phyloP scores from a whole-genome alignment of 2,888 invertebrate genomes.

The Carcina quercana region DNA sequence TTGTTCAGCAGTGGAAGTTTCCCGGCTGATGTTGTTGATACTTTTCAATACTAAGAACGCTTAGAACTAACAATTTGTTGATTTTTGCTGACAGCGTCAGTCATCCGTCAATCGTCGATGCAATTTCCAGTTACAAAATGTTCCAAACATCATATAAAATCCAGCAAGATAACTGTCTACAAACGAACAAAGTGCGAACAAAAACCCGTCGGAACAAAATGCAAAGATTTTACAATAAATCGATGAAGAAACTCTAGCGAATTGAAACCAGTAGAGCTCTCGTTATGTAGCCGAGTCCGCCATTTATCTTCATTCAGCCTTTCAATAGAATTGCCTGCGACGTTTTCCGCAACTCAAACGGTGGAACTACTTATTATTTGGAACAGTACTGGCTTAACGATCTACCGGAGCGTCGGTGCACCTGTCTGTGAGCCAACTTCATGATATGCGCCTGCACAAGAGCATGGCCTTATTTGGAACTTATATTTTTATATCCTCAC shows the following conservation, averaged over 20 bases:
- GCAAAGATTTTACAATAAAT: slow-evolving; percentile 39
- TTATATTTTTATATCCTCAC: too few relatives aligned
- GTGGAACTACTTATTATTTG: slow-evolving; percentile 68
- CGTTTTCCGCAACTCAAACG: slow-evolving; percentile 66
- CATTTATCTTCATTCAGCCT: slow-evolving; percentile 71
- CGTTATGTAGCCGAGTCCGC: slow-evolving; percentile 61
- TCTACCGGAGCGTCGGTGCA: slow-evolving; percentile 48
- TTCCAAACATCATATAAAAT: too few relatives aligned
- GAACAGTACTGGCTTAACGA: slow-evolving; percentile 64
- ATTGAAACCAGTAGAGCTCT: slow-evolving; percentile 71
- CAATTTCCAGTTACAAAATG: too few relatives aligned
- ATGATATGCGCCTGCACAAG: too few relatives aligned
- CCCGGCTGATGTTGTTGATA: too few relatives aligned
- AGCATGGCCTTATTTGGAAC: too few relatives aligned
- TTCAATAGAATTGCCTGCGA: slow-evolving; percentile 66
- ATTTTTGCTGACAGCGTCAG: too few relatives aligned
- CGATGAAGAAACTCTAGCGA: slow-evolving; percentile 50
- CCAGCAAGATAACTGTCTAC: too few relatives aligned
- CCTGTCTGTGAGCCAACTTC: slow-evolving; percentile 35
- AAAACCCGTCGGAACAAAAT: background rate
- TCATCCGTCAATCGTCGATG: too few relatives aligned
- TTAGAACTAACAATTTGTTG: too few relatives aligned
- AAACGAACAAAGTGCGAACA: background rate
- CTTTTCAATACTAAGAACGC: too few relatives aligned
- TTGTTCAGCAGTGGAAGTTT: too few relatives aligned